A percentile compares a stretch with the other conserved stretches of the same genome.
Evolutionary conservation across 2,888 invertebrate species (phyloP).

Genomic region (Maniola hyperantus): DNA sequence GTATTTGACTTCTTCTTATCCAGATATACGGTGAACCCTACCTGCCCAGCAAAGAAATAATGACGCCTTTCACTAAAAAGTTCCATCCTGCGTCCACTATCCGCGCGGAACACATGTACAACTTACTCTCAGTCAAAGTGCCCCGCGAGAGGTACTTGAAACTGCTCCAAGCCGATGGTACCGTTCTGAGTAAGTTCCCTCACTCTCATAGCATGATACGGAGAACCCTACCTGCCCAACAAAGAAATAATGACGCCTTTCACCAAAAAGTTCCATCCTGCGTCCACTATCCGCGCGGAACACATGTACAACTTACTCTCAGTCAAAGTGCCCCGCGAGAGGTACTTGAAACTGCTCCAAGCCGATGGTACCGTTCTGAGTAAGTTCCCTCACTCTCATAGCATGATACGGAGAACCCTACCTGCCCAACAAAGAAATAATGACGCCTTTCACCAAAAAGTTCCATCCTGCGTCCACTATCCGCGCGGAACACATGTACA

Average conservation of each 20-base stretch:
- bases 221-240: conserved; percentile 61
- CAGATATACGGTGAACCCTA: conserved; percentile 69
- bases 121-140: conserved; percentile 50
- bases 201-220: conserved; percentile 48
- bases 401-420: conserved; percentile 65
- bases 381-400: not conserved
- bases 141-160: conserved; percentile 37
- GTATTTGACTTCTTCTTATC: not conserved
- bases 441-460: conserved; percentile 47
- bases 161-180: conserved; percentile 45
- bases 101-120: conserved; percentile 54
- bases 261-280: conserved; percentile 42
- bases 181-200: not conserved
- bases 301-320: conserved; percentile 56
- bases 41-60: conserved; percentile 52
- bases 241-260: conserved; percentile 49
- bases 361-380: conserved; percentile 25
- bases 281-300: conserved; percentile 44
- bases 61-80: conserved; percentile 47
- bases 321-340: conserved; percentile 41
- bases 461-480: conserved; percentile 38
- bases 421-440: conserved; percentile 52
- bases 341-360: conserved; percentile 45
- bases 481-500: conserved; percentile 54
- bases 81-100: conserved; percentile 38